Conservation (phyloP, 2,113 vertebrate genomes). For the Podiceps cristatus region DNA sequence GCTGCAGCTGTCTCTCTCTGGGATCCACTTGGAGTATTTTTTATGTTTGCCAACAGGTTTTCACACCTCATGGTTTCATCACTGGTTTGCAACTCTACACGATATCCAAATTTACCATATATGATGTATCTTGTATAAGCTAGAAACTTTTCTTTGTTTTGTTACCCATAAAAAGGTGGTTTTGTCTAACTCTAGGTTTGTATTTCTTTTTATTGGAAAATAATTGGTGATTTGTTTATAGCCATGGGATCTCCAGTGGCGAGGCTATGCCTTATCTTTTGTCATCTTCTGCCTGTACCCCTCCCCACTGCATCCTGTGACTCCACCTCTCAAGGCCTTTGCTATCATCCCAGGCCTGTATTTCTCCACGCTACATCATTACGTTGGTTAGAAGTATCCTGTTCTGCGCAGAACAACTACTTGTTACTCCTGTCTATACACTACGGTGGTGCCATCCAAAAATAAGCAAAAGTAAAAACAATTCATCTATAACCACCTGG, state of each 20-base stretch:
- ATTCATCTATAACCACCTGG: background rate
- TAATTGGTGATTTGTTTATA: background rate
- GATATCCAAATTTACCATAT: background rate
- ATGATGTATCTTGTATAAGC: background rate
- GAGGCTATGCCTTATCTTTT: background rate
- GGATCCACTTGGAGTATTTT: background rate
- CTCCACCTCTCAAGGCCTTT: background rate
- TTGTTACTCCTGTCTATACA: background rate
- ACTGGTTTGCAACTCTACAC: background rate
- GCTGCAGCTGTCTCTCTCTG: background rate
- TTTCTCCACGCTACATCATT: fast-evolving
- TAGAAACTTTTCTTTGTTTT: background rate
- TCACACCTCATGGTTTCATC: background rate
- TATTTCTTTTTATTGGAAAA: background rate
- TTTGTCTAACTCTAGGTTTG: background rate
- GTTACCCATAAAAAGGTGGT: background rate
- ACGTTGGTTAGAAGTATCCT: background rate
- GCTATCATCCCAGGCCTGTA: background rate
- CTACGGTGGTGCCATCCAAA: background rate
- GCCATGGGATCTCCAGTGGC: background rate
- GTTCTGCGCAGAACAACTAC: background rate
- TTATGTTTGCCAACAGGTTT: background rate
- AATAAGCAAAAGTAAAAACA: background rate
- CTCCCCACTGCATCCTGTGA: background rate
- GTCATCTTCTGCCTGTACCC: background rate